phyloP scores from a whole-genome alignment of 1,140 invertebrate genomes.

The Coptotermes formosanus region DNA sequence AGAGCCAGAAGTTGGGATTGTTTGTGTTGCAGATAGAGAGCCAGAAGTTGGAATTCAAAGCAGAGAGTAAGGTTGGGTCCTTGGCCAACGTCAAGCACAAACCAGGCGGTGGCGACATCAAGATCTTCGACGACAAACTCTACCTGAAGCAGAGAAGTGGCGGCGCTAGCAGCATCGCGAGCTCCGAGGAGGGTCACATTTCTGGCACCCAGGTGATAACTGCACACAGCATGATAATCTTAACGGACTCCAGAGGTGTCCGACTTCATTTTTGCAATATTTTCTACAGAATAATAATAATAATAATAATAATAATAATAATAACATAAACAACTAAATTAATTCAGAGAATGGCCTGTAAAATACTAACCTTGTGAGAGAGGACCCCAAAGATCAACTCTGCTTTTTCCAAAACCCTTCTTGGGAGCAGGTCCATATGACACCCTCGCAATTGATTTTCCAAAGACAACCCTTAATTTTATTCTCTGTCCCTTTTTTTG shows the following conservation, averaged over 20 bases:
- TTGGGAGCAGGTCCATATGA: not conserved
- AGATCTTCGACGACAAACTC: constrained; percentile 92
- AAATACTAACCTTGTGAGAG: too few relatives aligned
- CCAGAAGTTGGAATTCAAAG: constrained; percentile 82
- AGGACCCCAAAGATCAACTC: too few relatives aligned
- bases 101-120: constrained; percentile 89
- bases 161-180: constrained; percentile 51
- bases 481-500: too few relatives aligned
- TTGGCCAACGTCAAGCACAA: constrained; percentile 91
- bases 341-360: too few relatives aligned
- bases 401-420: not conserved
- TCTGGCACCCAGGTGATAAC: constrained; percentile 65
- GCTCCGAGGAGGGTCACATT: constrained; percentile 40
- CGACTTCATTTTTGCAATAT: not conserved
- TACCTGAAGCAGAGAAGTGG: constrained; percentile 82
- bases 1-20: too few relatives aligned
- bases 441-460: too few relatives aligned
- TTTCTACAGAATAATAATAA: too few relatives aligned
- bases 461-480: too few relatives aligned
- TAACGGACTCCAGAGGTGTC: not conserved
- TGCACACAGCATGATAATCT: not conserved
- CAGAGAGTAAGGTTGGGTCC: constrained; percentile 85
- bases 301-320: too few relatives aligned
- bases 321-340: too few relatives aligned
- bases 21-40: constrained; percentile 91